phyloP scores from a whole-genome alignment of 1,140 invertebrate species.

The Aphaenogaster floridana region DNA sequence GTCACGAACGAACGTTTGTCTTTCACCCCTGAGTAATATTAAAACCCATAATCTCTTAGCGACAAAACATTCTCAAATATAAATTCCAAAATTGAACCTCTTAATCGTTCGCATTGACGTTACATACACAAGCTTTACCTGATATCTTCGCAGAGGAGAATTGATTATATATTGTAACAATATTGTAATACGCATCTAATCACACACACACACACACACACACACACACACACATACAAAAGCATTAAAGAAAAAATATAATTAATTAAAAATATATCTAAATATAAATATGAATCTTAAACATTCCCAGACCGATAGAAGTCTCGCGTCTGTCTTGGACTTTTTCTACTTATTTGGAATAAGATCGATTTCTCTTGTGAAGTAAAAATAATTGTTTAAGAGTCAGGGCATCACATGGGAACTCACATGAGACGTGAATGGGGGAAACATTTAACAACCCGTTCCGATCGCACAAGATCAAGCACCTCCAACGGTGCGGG shows the following conservation, averaged over 20 bases:
- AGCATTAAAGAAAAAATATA: not conserved
- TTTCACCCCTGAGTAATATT: constrained; percentile 67
- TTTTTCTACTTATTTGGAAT: not conserved
- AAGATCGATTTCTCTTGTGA: not conserved
- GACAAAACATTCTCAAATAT: constrained; percentile 15
- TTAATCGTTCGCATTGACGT: constrained; percentile 9
- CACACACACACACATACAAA: too few species aligned
- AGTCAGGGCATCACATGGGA: not conserved
- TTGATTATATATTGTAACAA: not conserved
- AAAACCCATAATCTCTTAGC: constrained; percentile 63
- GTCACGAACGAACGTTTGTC: constrained; percentile 69
- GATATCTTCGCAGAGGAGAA: not conserved
- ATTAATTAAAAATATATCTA: not conserved
- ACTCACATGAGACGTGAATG: not conserved
- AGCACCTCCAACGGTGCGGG: not conserved
- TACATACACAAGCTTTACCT: not conserved
- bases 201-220: too few species aligned
- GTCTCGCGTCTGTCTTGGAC: not conserved
- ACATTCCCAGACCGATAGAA: not conserved
- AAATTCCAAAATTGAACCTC: not conserved
- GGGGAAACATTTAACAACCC: constrained; percentile 14
- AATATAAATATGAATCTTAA: not conserved
- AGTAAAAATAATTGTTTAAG: constrained; percentile 16
- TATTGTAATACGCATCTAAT: not conserved
- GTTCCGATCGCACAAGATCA: constrained; percentile 22